Evolutionary conservation across 2,797 vertebrate species (phyloP).

Genomic region (Danionella dracula): DNA sequence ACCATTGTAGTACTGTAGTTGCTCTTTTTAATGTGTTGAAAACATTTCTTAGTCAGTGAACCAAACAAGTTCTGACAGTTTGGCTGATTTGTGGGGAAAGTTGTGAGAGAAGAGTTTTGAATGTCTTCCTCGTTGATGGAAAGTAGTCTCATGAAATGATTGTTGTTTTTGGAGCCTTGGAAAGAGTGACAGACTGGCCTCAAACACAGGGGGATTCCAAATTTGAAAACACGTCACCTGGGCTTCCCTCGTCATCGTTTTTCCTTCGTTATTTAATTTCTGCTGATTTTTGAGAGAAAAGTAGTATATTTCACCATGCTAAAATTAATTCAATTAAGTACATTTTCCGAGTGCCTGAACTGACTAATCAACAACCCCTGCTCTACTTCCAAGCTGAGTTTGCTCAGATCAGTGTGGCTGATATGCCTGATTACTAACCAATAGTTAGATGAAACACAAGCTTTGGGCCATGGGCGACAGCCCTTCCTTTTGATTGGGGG

Average conservation of each 20-base stretch:
- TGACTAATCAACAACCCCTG: not conserved
- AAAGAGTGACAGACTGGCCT: slow-evolving; percentile 57
- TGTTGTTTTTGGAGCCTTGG: slow-evolving; percentile 50
- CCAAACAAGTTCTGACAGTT: slow-evolving; percentile 4
- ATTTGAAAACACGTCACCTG: slow-evolving; percentile 60
- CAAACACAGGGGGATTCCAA: slow-evolving; percentile 55
- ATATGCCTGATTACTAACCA: slow-evolving; percentile 37
- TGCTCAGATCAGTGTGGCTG: slow-evolving; percentile 22
- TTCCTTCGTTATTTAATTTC: slow-evolving; percentile 20
- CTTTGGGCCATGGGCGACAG: slow-evolving; percentile 40
- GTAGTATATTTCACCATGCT: slow-evolving; percentile 18
- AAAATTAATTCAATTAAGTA: slow-evolving; percentile 34
- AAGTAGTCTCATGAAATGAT: slow-evolving; percentile 21
- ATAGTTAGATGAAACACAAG: slow-evolving; percentile 40
- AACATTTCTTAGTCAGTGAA: not conserved
- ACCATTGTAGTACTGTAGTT: too few relatives aligned
- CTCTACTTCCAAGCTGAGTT: slow-evolving; percentile 23
- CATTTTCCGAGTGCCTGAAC: slow-evolving; percentile 19
- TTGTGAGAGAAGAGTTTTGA: not conserved
- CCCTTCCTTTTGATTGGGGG: slow-evolving; percentile 42
- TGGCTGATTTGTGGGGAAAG: slow-evolving; percentile 7
- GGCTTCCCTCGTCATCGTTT: slow-evolving; percentile 56
- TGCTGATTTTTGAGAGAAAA: slow-evolving; percentile 36
- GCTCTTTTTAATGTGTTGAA: too few relatives aligned
- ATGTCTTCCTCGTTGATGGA: slow-evolving; percentile 4